Percentiles rank a stretch among this genome's conserved stretches.
These are phyloP conservation scores for Lasioglossum figueresi DNA, from an alignment of 2,888 invertebrate species.

Conservation along the genomic window DNA sequence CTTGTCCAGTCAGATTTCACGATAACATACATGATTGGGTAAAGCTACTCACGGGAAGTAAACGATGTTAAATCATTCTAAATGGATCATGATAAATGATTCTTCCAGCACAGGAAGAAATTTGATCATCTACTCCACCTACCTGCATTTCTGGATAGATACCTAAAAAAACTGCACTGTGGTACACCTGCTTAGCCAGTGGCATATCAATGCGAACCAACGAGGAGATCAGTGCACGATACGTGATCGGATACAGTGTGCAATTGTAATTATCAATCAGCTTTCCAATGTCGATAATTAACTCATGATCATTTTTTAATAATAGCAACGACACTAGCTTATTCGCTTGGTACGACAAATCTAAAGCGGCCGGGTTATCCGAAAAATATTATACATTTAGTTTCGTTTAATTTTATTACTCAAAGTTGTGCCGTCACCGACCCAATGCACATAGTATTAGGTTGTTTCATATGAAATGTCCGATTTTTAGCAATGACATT, in stretches of 20 bases:
- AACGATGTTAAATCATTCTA: background rate
- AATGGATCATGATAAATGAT: too few relatives aligned
- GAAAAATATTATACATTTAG: background rate
- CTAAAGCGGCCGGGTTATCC: conserved; percentile 45
- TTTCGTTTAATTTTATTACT: background rate
- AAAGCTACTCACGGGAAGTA: conserved; percentile 38
- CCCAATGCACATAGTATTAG: background rate
- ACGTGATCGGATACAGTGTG: conserved; percentile 54
- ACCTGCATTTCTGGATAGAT: conserved; percentile 72
- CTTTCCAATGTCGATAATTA: conserved; percentile 58
- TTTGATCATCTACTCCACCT: conserved; percentile 12
- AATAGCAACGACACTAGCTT: conserved; percentile 66
- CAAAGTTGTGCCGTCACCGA: background rate
- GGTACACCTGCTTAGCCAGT: conserved; percentile 72
- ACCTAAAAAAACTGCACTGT: conserved; percentile 71
- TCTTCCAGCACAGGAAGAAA: background rate
- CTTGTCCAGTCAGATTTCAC: conserved; percentile 72
- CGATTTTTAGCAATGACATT: too few relatives aligned
- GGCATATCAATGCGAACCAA: conserved; percentile 66
- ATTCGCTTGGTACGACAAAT: conserved; percentile 68
- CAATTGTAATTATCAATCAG: conserved; percentile 68
- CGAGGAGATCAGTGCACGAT: conserved; percentile 67
- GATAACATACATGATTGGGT: conserved; percentile 55
- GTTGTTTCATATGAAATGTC: too few relatives aligned
- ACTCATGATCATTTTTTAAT: conserved; percentile 40